Percentiles rank a stretch among this genome's conserved stretches.
Conservation (phyloP, 2,888 invertebrate species). For the Dendrolimus houi region DNA sequence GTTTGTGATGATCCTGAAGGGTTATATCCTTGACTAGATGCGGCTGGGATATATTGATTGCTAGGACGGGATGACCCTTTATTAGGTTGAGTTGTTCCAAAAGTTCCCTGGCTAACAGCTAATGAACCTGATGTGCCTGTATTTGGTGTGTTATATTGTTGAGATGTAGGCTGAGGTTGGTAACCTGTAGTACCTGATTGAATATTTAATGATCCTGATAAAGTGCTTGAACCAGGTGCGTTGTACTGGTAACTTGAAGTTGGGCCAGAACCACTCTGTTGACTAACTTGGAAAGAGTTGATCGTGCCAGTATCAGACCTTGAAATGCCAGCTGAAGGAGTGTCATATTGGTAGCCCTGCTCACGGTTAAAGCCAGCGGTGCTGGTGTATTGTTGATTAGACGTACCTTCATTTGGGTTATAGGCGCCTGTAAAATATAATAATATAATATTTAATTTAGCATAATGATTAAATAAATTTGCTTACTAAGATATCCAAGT, state of each 20-base stretch:
- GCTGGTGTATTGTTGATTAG: conserved; percentile 23
- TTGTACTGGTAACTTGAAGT: neutral
- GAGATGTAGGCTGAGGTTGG: conserved; percentile 8
- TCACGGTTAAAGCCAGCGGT: neutral
- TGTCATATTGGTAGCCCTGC: neutral
- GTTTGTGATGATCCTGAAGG: neutral
- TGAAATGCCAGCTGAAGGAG: neutral
- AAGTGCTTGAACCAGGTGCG: neutral
- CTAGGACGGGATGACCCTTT: neutral
- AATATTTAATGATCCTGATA: neutral
- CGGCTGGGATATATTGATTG: neutral
- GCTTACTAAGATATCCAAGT: too few relatives aligned
- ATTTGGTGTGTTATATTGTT: conserved; percentile 14
- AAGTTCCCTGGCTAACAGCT: conserved; percentile 10
- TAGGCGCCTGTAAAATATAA: conserved; percentile 51
- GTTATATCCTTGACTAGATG: neutral
- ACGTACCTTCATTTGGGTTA: conserved; percentile 50
- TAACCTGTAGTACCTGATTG: conserved; percentile 6
- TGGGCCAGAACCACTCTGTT: neutral
- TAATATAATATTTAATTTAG: too few relatives aligned
- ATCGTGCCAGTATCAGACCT: neutral
- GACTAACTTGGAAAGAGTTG: neutral
- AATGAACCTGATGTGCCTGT: conserved; percentile 2
- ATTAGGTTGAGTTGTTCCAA: conserved; percentile 5
- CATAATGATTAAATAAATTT: too few relatives aligned